Conservation (phyloP, 2,888 invertebrate genomes). For the Molanna angustata region DNA sequence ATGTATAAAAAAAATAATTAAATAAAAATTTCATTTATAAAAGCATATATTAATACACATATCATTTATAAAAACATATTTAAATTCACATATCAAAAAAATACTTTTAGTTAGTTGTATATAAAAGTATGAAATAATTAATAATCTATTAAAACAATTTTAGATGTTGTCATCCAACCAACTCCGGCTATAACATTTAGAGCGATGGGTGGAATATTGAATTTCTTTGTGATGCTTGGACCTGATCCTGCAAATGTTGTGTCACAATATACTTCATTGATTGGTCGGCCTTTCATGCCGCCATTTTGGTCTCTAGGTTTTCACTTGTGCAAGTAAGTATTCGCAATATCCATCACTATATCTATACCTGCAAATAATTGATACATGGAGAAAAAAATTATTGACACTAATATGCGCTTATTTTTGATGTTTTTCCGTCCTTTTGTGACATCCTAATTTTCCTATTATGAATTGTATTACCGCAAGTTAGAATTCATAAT, state of each 20-base stretch:
- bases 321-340: constrained; percentile 70
- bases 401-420: not conserved
- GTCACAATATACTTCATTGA: constrained; percentile 63
- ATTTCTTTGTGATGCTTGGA: constrained; percentile 76
- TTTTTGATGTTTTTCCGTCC: no score
- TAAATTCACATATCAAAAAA: no score
- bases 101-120: no score
- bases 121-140: no score
- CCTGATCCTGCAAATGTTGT: constrained; percentile 68
- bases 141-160: no score
- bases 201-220: constrained; percentile 76
- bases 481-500: no score
- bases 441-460: no score
- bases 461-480: no score
- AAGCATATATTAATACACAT: no score
- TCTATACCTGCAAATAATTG: not conserved
- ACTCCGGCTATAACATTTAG: constrained; percentile 80
- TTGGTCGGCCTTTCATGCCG: constrained; percentile 78
- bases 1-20: no score
- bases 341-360: not conserved
- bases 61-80: no score
- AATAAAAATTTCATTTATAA: no score
- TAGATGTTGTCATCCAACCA: constrained; percentile 78
- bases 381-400: not conserved
- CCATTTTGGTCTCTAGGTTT: constrained; percentile 89